Base-by-base conservation (phyloP, 2,888 invertebrate genomes). In the Scaptomyza cyrtandrae region DNA sequence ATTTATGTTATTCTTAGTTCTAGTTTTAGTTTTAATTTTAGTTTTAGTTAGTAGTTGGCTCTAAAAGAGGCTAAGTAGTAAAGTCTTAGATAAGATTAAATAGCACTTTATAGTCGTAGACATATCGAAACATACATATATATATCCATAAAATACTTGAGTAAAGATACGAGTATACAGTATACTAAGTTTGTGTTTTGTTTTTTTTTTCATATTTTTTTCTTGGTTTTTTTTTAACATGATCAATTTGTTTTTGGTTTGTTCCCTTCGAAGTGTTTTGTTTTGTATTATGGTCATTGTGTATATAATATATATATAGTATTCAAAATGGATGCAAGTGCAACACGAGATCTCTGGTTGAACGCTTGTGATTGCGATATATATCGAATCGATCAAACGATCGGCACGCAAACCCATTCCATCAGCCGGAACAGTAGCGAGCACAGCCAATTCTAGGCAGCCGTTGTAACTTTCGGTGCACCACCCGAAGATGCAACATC, bases 371-470 rank as follows among this genome's bases (percentile, higher is more conserved):
- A 44, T 44, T 16, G 27, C 62, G 62, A 46, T 57, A 29, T 33
- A 29, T 19, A 19, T 19, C 19, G 19, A 19, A 19, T 19, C 29
- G 62, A 75, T 90, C 88, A 90, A 48, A 90, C 90, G 70, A 90
- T 83, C 75, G 89, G 89, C 76, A 90, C 90, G 81, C 89, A 90
- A 57, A 90, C 90, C 90, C 90, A 90, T 87, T 90, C 90, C 86
- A 90, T 89, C 78, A 90, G 78, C 78, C 90, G 90, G 88, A 90
- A 90, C 73, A 90, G 88, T 88, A 90, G 86, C 82, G 89, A 90
- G 87, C 89, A 90, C 77, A 90, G 73, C 89, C 89, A 90, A 86
- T 90, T 90, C 90, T 90, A 90, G 90, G 90, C 90, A 53, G 86
- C 83, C 74, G 89, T 71, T 35, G 89, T 80, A 45, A 86, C 74